Percentiles rank a stretch among this genome's conserved stretches.
Conservation (phyloP, 1,140 invertebrate species). For the Papilio xuthus region DNA sequence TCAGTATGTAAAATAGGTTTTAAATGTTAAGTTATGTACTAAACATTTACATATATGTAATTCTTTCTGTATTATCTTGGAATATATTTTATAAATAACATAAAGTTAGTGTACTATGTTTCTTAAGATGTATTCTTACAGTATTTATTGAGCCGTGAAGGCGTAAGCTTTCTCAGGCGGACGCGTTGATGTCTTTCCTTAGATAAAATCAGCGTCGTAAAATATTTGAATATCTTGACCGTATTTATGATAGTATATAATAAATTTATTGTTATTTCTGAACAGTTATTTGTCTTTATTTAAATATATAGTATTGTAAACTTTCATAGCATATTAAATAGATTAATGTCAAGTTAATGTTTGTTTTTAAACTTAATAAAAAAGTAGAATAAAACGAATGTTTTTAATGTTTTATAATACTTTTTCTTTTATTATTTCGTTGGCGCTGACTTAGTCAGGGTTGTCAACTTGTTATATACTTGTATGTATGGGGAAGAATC, state of each 20-base stretch:
- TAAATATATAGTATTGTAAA: background rate
- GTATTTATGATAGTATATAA: background rate
- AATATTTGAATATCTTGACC: background rate
- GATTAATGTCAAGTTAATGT: background rate
- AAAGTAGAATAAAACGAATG: background rate
- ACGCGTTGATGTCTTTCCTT: slow-evolving; percentile 56
- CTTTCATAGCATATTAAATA: background rate
- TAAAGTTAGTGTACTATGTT: background rate
- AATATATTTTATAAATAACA: background rate
- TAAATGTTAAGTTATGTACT: background rate
- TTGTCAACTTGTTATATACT: too few species aligned
- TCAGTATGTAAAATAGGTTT: background rate
- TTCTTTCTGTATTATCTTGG: background rate
- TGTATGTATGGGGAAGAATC: too few species aligned
- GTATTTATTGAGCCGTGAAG: slow-evolving; percentile 6
- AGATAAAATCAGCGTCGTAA: slow-evolving; percentile 40
- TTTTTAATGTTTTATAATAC: too few species aligned
- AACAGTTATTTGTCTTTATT: slow-evolving; percentile 8
- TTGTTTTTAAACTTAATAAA: background rate
- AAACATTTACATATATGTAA: background rate
- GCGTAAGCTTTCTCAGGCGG: slow-evolving; percentile 30
- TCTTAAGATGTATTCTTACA: background rate
- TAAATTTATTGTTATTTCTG: slow-evolving; percentile 23
- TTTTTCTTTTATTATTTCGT: too few species aligned
- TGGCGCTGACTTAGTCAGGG: too few species aligned